Percentiles rank a stretch among this genome's conserved stretches.
phyloP scores from a whole-genome alignment of 2,888 invertebrate genomes.

The Ennomos quercinarius region DNA sequence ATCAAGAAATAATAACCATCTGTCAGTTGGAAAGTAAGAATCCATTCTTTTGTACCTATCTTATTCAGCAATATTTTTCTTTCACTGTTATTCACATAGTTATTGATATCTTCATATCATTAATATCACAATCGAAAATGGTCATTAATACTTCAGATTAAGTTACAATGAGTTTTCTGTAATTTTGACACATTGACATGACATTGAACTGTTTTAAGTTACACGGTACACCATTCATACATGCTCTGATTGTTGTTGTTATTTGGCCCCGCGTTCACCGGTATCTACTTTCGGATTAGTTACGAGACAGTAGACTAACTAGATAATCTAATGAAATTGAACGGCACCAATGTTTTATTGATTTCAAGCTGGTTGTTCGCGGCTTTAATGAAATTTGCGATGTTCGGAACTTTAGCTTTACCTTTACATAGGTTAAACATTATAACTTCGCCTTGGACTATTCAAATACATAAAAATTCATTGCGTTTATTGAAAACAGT shows the following conservation, averaged over 20 bases:
- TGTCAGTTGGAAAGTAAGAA: too few relatives aligned
- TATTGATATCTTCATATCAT: neutral
- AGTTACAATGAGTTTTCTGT: constrained; percentile 7
- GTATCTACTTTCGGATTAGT: constrained; percentile 31
- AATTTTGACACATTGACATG: constrained; percentile 8
- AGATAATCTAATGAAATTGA: constrained; percentile 25
- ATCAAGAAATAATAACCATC: too few relatives aligned
- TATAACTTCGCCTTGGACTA: too few relatives aligned
- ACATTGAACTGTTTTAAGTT: neutral
- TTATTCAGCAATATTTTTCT: neutral
- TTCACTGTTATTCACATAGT: neutral
- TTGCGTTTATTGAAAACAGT: too few relatives aligned
- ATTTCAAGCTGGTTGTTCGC: neutral
- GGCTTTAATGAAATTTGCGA: neutral
- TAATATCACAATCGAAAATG: neutral
- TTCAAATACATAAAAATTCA: too few relatives aligned
- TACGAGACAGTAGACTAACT: constrained; percentile 27
- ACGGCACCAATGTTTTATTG: constrained; percentile 11
- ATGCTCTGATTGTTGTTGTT: constrained; percentile 28
- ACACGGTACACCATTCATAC: constrained; percentile 9
- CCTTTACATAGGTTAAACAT: too few relatives aligned
- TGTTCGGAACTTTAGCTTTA: too few relatives aligned
- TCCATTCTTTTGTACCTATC: too few relatives aligned
- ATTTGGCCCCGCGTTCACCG: constrained; percentile 17
- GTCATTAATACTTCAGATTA: constrained; percentile 4